Evolutionary conservation across 2,113 vertebrate genomes (phyloP).

Genomic region (Prunella fulvescens): DNA sequence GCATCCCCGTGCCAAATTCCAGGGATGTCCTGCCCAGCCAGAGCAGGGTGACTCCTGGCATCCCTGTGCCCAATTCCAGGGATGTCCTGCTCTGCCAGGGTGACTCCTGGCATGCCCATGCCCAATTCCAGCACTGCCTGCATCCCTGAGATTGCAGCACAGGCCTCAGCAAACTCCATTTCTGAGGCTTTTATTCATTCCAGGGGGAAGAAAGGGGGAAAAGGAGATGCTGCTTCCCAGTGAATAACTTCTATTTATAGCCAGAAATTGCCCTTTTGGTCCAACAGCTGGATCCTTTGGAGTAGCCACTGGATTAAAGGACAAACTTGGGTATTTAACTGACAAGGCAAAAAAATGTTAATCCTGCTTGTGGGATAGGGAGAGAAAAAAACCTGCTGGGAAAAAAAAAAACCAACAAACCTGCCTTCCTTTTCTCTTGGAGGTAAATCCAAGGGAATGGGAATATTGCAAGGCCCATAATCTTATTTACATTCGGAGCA

Average conservation of each 20-base stretch:
- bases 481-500: constrained; percentile 61
- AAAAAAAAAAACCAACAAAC: not conserved
- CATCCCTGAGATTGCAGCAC: not conserved
- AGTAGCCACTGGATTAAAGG: not conserved
- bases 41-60: too few relatives aligned
- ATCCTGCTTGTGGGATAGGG: not conserved
- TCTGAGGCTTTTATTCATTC: accelerated
- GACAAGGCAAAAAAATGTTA: not conserved
- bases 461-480: not conserved
- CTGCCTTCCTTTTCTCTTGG: not conserved
- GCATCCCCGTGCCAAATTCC: not conserved
- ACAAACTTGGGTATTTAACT: not conserved
- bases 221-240: not conserved
- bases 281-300: not conserved
- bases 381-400: not conserved
- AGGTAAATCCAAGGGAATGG: constrained; percentile 40
- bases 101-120: too few relatives aligned
- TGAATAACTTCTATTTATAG: not conserved
- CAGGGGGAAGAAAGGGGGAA: accelerated
- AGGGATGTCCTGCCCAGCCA: constrained; percentile 8
- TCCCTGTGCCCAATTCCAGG: constrained; percentile 13
- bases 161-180: not conserved
- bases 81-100: not conserved
- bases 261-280: not conserved
- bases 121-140: too few relatives aligned